Evolutionary conservation across 2,113 vertebrate genomes (phyloP), one percentile per base, ranked within the genome.

Genomic region (Acanthisitta chloris): DNA sequence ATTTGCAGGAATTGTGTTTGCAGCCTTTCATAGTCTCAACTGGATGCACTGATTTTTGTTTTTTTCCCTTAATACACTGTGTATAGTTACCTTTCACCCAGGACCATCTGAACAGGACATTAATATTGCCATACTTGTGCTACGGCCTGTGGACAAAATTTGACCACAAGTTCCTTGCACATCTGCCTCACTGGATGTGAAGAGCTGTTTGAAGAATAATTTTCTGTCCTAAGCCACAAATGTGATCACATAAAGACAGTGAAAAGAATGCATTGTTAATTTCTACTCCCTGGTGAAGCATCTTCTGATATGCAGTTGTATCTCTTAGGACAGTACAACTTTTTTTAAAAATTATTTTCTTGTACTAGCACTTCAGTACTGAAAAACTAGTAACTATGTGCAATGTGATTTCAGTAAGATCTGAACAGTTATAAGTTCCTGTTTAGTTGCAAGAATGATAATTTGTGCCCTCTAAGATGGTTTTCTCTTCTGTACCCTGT

Each of bases 171-270:
- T 88, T 92, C 48, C 70, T 91, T 88, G 40, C 19, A 21, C 17
- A 17, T 62, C 15, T 67, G 23, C 29, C 18, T 80, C 58, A 26
- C 33, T 25, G 34, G 43, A 40, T 88, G 40, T 6, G 1, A 78
- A 77, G 58, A 81, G 16, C 15, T 0, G 0, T 82, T 66, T 4
- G 3, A 71, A 59, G 29, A 72, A 81, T 54, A 0, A 2, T 86
- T 76, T 70, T 89, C 48, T 91, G 14, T 72, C 49, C 40, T 55
- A 55, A 91, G n/a, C 40, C 24, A 46, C 36, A 65, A 4, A 17
- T 38, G 6, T 43, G 33, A 24, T 86, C 3, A 65, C 6, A 7
- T 69, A 76, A 83, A 86, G 24, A 51, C 45, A 71, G 40, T 20
- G 13, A 88, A 65, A 33, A 70, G 21, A 62, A 57, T 28, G 10